phyloP scores from a whole-genome alignment of 30 jellyfish, hydroid and myxozoan species.

The Phacellophora camtschatica region DNA sequence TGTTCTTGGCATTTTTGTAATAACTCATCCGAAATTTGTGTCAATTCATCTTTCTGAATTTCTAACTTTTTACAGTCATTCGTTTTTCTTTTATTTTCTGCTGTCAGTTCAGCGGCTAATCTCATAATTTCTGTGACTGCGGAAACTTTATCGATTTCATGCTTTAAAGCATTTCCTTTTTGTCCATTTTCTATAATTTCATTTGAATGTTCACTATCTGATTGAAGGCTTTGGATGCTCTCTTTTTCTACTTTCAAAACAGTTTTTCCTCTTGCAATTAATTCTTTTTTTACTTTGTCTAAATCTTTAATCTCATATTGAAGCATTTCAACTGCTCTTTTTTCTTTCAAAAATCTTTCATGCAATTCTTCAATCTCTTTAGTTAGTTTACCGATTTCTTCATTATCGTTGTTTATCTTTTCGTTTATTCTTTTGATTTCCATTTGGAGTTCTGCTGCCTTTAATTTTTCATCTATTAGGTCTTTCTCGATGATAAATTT shows the following conservation, averaged over 20 bases:
- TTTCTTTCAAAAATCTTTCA: too few species aligned
- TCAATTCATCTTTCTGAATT: slow-evolving; percentile 28
- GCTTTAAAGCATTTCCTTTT: slow-evolving; percentile 4
- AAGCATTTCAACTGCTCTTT: too few species aligned
- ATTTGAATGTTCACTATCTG: neutral
- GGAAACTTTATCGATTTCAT: slow-evolving; percentile 54
- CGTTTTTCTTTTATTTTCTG: slow-evolving; percentile 35
- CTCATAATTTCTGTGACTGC: slow-evolving; percentile 52
- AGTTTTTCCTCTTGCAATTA: slow-evolving; percentile 28
- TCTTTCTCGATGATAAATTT: neutral
- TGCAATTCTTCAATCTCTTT: too few species aligned
- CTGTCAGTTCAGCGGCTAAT: slow-evolving; percentile 46
- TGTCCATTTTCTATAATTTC: neutral
- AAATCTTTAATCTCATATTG: neutral
- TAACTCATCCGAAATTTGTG: slow-evolving; percentile 27
- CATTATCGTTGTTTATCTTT: too few species aligned
- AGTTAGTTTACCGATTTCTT: too few species aligned
- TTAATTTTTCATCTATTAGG: neutral
- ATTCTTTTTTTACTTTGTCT: slow-evolving; percentile 28
- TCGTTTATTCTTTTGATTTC: neutral
- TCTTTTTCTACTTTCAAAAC: slow-evolving; percentile 23
- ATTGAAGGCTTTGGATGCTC: slow-evolving; percentile 6
- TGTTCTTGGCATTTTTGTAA: slow-evolving; percentile 12
- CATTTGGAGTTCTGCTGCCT: neutral
- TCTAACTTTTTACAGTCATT: slow-evolving; percentile 1